Conservation (phyloP, 2,113 vertebrate genomes). For the Pardalotus punctatus region DNA sequence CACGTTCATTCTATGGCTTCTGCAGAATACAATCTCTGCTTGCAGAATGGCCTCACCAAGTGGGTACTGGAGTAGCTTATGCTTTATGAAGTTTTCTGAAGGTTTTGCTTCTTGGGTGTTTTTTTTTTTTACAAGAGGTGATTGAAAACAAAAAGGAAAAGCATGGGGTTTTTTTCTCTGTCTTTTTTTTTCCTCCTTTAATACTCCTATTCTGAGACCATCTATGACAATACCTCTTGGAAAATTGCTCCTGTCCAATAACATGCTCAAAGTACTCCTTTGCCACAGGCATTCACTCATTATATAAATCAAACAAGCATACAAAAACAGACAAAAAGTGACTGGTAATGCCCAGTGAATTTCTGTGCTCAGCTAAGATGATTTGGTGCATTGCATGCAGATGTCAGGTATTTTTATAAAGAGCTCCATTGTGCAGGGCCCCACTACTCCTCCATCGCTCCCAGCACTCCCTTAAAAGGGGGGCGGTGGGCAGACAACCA, state of each 20-base stretch:
- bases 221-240: conserved; percentile 70
- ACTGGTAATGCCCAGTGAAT: conserved; percentile 80
- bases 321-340: conserved; percentile 70
- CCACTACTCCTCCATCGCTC: conserved; percentile 70
- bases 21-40: not conserved
- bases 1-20: not conserved
- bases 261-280: conserved; percentile 64
- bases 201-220: conserved; percentile 33
- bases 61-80: not conserved
- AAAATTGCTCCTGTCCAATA: conserved; percentile 70
- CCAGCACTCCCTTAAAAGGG: conserved; percentile 72
- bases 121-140: not conserved
- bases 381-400: conserved; percentile 81
- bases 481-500: conserved; percentile 78
- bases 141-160: conserved; percentile 32
- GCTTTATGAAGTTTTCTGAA: not conserved
- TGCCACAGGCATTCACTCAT: conserved; percentile 78
- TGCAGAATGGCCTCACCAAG: not conserved
- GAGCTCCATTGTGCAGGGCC: conserved; percentile 83
- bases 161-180: not conserved
- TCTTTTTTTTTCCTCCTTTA: not conserved
- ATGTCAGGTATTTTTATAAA: conserved; percentile 91
- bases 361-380: conserved; percentile 75
- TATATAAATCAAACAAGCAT: conserved; percentile 82
- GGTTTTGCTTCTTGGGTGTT: not conserved